phyloP scores from a whole-genome alignment of 1,140 invertebrate species.

The Aphis gossypii region DNA sequence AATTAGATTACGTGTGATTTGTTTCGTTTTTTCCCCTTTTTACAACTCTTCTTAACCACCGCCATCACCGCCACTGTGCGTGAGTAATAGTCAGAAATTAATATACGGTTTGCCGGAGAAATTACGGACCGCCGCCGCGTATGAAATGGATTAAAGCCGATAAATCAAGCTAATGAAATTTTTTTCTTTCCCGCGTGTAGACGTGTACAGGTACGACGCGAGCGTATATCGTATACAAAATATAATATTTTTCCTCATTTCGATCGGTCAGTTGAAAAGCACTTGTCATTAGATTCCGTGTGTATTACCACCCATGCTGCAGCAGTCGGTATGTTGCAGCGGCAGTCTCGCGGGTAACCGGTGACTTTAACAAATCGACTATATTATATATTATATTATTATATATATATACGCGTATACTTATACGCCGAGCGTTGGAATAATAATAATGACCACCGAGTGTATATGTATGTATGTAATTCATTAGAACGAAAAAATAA shows the following conservation, averaged over 20 bases:
- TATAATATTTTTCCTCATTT: slow-evolving; percentile 17
- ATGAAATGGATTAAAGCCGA: slow-evolving; percentile 44
- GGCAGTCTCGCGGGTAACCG: background rate
- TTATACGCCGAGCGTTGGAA: background rate
- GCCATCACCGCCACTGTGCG: background rate
- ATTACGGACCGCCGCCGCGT: slow-evolving; percentile 35
- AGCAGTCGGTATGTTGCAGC: background rate
- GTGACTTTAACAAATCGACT: slow-evolving; percentile 57
- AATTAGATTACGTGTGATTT: slow-evolving; percentile 35
- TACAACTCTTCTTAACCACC: background rate
- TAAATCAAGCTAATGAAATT: slow-evolving; percentile 48
- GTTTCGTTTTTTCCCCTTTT: background rate
- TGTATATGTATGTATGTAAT: background rate
- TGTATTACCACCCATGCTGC: slow-evolving; percentile 49
- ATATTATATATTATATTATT: background rate
- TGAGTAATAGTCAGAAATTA: slow-evolving; percentile 39
- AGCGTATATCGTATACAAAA: background rate
- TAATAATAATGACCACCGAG: background rate
- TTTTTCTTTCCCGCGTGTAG: background rate
- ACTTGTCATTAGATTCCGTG: slow-evolving; percentile 51
- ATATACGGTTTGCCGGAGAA: slow-evolving; percentile 12
- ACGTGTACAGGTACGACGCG: background rate
- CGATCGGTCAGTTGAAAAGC: slow-evolving; percentile 51
- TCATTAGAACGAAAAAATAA: slow-evolving; percentile 22
- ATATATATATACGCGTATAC: background rate